Evolutionary conservation across 2,888 invertebrate species (phyloP), one percentile per base, ranked within the genome.

Genomic region (Formica aserva): DNA sequence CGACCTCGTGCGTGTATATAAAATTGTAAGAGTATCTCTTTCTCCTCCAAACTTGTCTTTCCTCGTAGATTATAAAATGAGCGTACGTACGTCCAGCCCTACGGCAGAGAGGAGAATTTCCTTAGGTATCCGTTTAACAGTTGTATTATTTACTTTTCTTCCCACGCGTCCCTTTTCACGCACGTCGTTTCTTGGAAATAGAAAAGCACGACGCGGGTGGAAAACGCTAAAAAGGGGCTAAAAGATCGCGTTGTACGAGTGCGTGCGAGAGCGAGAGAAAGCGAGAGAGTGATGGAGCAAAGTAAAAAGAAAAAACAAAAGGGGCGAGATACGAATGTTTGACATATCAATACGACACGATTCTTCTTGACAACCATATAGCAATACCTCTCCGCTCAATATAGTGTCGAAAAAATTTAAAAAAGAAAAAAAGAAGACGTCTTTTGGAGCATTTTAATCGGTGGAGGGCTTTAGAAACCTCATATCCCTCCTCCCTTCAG

Each of bases 311-410:
- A 45, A 22, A 48, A 65, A 45, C 18, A 71, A 45, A 57, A 72
- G 67, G 55, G 80, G 55, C 71, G 82, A 84, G 57, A 67, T 84
- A 87, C 32, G 78, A 85, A 90, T 89, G 91, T 92, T 86, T 89
- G 91, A 94, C 93, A 93, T 93, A 94, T 93, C 92, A 93, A 92
- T 91, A 26, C 90, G 88, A 91, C 88, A 89, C 81, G 85, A 92
- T 91, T 90, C 89, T 92, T 89, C 87, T 89, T 87, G 69, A 85
- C 88, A 91, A 91, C 88, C 86, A 89, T 74, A 91, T 91, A 93
- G 93, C 93, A 93, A 94, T 94, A 93, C 92, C 89, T 90, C 93
- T 93, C 90, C 91, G 93, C 93, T 94, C 92, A 93, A 93, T 92
- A 92, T 92, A 91, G 91, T 91, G 89, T 52, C 48, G 89, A 86